A percentile compares a stretch with the other conserved stretches of the same genome.
These are phyloP conservation scores for Drosophila eohydei DNA, from an alignment of 2,888 invertebrate genomes.

Conservation along the genomic window DNA sequence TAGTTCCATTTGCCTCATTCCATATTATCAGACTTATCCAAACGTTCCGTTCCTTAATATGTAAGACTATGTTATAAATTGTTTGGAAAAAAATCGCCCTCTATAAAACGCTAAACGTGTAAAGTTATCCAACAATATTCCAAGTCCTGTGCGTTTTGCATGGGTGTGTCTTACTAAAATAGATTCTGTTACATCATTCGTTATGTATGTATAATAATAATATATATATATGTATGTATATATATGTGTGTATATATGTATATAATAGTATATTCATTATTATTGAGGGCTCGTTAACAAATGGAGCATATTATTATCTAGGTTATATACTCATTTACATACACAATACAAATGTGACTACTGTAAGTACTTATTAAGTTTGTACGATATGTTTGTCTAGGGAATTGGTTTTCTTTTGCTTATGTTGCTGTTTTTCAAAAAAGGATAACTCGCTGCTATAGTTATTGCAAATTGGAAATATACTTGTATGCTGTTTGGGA, in stretches of 20 bases:
- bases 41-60: slow-evolving; percentile 38
- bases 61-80: slow-evolving; percentile 56
- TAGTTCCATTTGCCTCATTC: slow-evolving; percentile 44
- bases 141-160: slow-evolving; percentile 73
- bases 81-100: slow-evolving; percentile 70
- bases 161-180: slow-evolving; percentile 69
- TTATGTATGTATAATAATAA: slow-evolving; percentile 40
- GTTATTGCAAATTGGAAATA: slow-evolving; percentile 44
- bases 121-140: slow-evolving; percentile 70
- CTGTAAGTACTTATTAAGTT: slow-evolving; percentile 64
- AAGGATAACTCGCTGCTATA: slow-evolving; percentile 43
- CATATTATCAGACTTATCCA: slow-evolving; percentile 71
- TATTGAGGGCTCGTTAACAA: slow-evolving; percentile 47
- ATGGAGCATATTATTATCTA: slow-evolving; percentile 29
- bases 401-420: slow-evolving; percentile 51
- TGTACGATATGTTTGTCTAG: slow-evolving; percentile 85
- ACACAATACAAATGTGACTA: slow-evolving; percentile 52
- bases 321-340: slow-evolving; percentile 31
- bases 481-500: slow-evolving; percentile 69
- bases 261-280: slow-evolving; percentile 36
- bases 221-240: slow-evolving; percentile 26
- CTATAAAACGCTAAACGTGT: slow-evolving; percentile 76
- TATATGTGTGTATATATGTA: slow-evolving; percentile 39
- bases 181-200: slow-evolving; percentile 40
- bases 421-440: slow-evolving; percentile 20